Evolutionary conservation across 2,888 invertebrate species (phyloP).

Genomic region (Sepioteuthis lessoniana): DNA sequence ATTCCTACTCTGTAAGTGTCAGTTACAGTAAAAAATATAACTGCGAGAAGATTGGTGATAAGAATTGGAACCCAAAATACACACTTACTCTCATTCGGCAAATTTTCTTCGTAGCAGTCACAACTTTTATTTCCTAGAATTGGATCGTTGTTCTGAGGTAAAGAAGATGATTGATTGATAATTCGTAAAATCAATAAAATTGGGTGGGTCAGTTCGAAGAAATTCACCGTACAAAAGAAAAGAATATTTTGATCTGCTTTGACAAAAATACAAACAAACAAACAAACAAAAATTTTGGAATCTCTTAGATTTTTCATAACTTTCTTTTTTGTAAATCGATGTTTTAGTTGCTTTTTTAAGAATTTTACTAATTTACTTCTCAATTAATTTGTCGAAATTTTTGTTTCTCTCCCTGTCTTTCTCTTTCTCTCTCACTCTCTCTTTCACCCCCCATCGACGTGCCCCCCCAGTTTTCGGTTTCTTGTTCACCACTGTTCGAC

Average conservation of each 20-base stretch:
- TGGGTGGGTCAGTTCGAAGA: background rate
- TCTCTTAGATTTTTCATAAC: no score
- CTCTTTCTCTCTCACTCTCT: slow-evolving; percentile 12
- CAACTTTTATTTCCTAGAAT: background rate
- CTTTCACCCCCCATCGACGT: background rate
- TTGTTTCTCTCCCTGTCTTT: slow-evolving; percentile 33
- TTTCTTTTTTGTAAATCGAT: no score
- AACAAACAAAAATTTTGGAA: no score
- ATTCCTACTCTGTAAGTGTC: no score
- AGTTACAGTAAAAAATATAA: no score
- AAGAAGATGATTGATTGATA: background rate
- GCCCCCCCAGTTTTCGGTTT: background rate
- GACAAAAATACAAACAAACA: background rate
- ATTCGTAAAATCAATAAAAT: background rate
- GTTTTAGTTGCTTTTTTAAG: no score
- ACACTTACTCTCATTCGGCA: no score
- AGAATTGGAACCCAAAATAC: no score
- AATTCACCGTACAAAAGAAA: background rate
- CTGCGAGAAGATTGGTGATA: no score
- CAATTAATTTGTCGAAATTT: background rate
- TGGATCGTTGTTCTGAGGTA: background rate
- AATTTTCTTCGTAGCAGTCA: no score
- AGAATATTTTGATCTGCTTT: background rate
- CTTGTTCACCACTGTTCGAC: slow-evolving; percentile 5
- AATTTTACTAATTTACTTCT: no score